Base-by-base conservation (phyloP, 2,888 invertebrate species). In the Sussaba pulchella region DNA sequence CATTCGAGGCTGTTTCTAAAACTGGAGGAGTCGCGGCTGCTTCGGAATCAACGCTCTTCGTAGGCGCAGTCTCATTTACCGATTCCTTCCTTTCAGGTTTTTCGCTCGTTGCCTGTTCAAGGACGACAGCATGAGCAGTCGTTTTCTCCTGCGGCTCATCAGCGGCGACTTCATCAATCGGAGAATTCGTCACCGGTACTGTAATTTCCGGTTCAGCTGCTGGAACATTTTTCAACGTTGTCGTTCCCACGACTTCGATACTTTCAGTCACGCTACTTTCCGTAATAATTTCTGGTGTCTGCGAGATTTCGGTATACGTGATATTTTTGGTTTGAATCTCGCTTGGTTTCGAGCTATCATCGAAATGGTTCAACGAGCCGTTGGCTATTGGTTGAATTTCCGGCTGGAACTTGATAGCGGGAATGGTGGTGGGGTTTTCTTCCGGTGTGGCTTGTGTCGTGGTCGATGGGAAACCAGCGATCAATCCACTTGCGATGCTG, bases 401-500 rank as follows among this genome's bases (percentile, higher is more conserved):
- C 31, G 66, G 52, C n/a, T 19, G n/a, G 17, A 66, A 36, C 41
- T 74, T 47, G 1, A 41, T 47, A 21, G 82, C 52, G 21, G 73
- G 69, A 14, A 50, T 19, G 19, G 50, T 19, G 50, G 21, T 43
- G 12, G 26, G 17, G 6, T 39, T 50, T 4, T 2, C 14, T 1
- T 57, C 24, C 0, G 59, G 1, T 9, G 81, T 45, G 24, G 70
- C 14, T 26, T 66, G 21, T 2, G 67, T 79, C 24, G 80, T 78
- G 57, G 78, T 82, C 4, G 84, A 75, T 31, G 85, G 78, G 31
- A 85, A 89, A 77, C 90, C 90, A 45, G 91, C 90, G 19, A 91
- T 89, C 0, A 91, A 80, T 24, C 89, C 85, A 79, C 90, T 90
- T 0, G 87, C 89, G 12, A 90, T 78, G 12, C 81, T 82, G 69